Percentiles rank a stretch among this genome's conserved stretches.
phyloP scores from a whole-genome alignment of 2,113 vertebrate genomes.

The Sminthopsis crassicaudata region DNA sequence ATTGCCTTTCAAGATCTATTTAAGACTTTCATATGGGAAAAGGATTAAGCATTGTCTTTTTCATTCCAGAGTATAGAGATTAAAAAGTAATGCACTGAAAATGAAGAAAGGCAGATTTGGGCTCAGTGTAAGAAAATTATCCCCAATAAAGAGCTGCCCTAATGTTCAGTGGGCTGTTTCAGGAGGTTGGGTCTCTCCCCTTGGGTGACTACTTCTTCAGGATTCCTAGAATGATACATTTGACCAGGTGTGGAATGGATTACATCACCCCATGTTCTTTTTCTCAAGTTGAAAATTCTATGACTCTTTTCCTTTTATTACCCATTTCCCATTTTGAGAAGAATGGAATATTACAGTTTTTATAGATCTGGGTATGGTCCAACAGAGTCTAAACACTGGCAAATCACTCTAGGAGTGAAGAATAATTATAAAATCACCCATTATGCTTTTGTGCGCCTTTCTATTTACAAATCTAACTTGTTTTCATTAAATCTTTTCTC shows the following conservation, averaged over 20 bases:
- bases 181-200: background rate
- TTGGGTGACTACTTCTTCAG: background rate
- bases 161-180: background rate
- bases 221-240: background rate
- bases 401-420: conserved; percentile 14
- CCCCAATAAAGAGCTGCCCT: background rate
- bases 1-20: background rate
- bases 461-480: background rate
- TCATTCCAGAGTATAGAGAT: background rate
- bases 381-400: conserved; percentile 18
- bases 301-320: conserved; percentile 36
- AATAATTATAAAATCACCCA: conserved; percentile 23
- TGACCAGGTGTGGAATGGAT: background rate
- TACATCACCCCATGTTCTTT: background rate
- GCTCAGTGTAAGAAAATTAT: background rate
- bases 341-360: conserved; percentile 32
- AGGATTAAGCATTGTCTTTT: background rate
- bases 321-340: conserved; percentile 40
- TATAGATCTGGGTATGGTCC: conserved; percentile 21
- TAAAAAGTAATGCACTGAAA: background rate
- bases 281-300: background rate
- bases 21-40: background rate
- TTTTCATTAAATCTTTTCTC: background rate
- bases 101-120: background rate
- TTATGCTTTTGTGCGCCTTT: background rate